These are phyloP conservation scores for Cryptoprocta ferox DNA, from an alignment of 2,797 vertebrate species.

Conservation along the genomic window DNA sequence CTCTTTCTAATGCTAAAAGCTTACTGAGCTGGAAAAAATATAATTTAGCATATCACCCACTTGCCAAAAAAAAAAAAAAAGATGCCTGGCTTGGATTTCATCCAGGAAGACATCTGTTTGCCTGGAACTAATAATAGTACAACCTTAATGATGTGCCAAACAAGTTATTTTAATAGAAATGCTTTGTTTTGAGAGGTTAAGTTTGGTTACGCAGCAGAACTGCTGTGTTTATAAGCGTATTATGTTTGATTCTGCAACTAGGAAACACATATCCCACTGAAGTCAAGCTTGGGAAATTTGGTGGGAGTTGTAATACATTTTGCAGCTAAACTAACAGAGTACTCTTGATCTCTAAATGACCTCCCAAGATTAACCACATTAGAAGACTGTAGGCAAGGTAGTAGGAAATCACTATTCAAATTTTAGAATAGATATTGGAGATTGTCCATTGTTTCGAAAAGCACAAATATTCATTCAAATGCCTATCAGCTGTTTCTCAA, in stretches of 20 bases:
- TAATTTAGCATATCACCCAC: slow-evolving; percentile 56
- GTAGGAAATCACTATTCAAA: neutral
- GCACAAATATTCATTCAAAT: slow-evolving; percentile 36
- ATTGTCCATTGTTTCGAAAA: slow-evolving; percentile 5
- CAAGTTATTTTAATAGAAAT: slow-evolving; percentile 78
- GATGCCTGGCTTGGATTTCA: slow-evolving; percentile 75
- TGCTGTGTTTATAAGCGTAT: slow-evolving; percentile 29
- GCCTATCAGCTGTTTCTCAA: neutral
- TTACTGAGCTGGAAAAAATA: slow-evolving; percentile 64
- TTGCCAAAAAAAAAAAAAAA: slow-evolving; percentile 62
- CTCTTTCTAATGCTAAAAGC: slow-evolving; percentile 47
- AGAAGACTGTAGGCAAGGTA: neutral
- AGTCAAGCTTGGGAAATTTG: neutral
- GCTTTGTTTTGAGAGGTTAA: slow-evolving; percentile 75
- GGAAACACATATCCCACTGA: neutral
- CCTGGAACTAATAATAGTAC: slow-evolving; percentile 80
- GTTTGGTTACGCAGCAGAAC: slow-evolving; percentile 76
- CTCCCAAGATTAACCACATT: neutral
- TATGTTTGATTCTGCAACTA: slow-evolving; percentile 29
- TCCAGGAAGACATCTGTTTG: slow-evolving; percentile 83
- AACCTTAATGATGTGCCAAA: slow-evolving; percentile 74
- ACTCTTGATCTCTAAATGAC: neutral
- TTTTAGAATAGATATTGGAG: neutral
- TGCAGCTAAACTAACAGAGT: neutral
- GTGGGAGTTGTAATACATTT: neutral